Evolutionary conservation across 2,888 invertebrate species (phyloP).

Genomic region (Chironomus riparius): DNA sequence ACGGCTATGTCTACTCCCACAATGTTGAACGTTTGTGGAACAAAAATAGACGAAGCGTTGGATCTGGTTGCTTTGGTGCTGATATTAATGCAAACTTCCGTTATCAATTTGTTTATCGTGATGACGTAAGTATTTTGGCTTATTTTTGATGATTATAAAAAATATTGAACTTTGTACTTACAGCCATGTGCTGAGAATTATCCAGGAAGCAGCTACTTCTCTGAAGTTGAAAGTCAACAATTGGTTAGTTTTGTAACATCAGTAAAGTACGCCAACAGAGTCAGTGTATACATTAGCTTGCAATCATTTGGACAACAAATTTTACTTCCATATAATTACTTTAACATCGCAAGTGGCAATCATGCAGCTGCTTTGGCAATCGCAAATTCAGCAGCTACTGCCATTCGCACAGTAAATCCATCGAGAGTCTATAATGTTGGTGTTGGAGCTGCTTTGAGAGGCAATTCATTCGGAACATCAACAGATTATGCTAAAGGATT

Average conservation of each 20-base stretch:
- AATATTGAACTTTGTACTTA: too few species aligned
- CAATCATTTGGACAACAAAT: constrained; percentile 3
- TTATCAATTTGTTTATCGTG: constrained; percentile 54
- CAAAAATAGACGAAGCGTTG: constrained; percentile 49
- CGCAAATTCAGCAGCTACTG: not conserved
- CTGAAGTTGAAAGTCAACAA: constrained; percentile 53
- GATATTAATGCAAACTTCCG: constrained; percentile 72
- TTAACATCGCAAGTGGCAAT: not conserved
- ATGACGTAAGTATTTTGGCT: constrained; percentile 5
- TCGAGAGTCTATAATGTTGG: not conserved
- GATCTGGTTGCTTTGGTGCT: constrained; percentile 51
- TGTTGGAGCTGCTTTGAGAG: not conserved
- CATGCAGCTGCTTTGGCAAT: not conserved
- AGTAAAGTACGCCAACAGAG: not conserved
- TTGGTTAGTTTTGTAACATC: not conserved
- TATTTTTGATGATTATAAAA: too few species aligned
- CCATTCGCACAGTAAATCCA: not conserved
- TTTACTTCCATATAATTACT: not conserved
- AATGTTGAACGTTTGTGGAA: constrained; percentile 48
- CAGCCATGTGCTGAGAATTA: constrained; percentile 49
- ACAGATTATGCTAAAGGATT: not conserved
- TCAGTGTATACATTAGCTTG: not conserved
- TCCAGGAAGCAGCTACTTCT: constrained; percentile 53
- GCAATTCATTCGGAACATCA: not conserved
- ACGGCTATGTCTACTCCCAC: not conserved